A percentile compares a stretch with the other conserved stretches of the same genome.
These are phyloP conservation scores for Anticlea derivata DNA, from an alignment of 2,888 invertebrate genomes.

Conservation along the genomic window DNA sequence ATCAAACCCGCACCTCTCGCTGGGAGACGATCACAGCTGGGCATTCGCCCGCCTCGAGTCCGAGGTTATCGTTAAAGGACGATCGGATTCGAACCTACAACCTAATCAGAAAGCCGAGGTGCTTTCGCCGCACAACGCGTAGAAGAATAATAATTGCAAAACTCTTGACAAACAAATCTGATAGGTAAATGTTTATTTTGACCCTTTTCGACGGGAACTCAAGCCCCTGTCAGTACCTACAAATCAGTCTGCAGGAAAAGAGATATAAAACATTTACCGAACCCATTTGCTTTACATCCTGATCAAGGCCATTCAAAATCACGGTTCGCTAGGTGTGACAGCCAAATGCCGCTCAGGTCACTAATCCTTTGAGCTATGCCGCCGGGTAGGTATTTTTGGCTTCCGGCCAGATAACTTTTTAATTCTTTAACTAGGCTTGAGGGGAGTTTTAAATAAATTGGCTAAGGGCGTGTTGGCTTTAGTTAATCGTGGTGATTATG, in stretches of 20 bases:
- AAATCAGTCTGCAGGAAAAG: conserved; percentile 8
- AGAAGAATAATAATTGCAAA: neutral
- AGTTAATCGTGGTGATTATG: too few relatives aligned
- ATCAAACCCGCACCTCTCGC: too few relatives aligned
- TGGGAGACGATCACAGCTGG: too few relatives aligned
- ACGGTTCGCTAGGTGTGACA: conserved; percentile 20
- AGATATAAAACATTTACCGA: conserved; percentile 3
- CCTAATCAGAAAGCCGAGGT: too few relatives aligned
- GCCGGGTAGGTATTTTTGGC: conserved; percentile 26
- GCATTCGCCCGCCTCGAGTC: too few relatives aligned
- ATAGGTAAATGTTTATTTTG: conserved; percentile 1
- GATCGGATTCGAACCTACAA: too few relatives aligned
- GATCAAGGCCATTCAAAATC: conserved; percentile 16
- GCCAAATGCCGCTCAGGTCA: conserved; percentile 13
- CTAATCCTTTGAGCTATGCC: conserved; percentile 26
- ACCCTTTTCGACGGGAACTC: conserved; percentile 4
- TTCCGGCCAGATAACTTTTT: conserved; percentile 28
- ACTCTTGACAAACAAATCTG: neutral
- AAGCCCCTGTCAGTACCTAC: conserved; percentile 14
- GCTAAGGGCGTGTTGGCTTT: too few relatives aligned
- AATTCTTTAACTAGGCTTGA: conserved; percentile 6
- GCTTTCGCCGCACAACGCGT: too few relatives aligned
- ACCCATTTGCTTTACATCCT: conserved; percentile 6
- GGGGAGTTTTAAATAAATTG: too few relatives aligned
- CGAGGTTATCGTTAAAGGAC: too few relatives aligned